Base-by-base conservation (phyloP, 2,113 vertebrate genomes). In the Crotalus helleri region DNA sequence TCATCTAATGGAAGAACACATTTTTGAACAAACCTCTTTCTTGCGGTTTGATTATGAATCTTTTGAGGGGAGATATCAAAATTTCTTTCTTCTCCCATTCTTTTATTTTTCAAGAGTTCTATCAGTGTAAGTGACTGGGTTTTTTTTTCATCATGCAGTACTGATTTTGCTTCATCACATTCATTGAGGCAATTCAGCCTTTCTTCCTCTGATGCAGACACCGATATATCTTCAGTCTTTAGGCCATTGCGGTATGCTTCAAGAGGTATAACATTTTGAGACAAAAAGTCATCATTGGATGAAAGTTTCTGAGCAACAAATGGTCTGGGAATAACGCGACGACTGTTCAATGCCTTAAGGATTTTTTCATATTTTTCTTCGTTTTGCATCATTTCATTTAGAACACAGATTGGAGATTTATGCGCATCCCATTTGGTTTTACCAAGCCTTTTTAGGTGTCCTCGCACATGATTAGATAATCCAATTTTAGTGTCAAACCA, bases 401-500 rank as follows among this genome's bases (percentile, higher is more conserved):
- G 97, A 96, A 99, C 98, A 95, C 98, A 98, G 93, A 99, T 98
- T 0, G 98, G 99, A 90, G 98, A 99, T 96, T 99, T 99, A 97
- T 97, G 98, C 55, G 97, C 98, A 11, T 99, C 98, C 97, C 97
- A 98, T 90, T 98, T 98, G 92, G 98, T 98, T 96, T 98, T 98
- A 91, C 98, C 98, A 92, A 99, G 98, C 95, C 98, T 98, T 96
- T 99, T 99, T 96, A 99, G 97, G 96, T 99, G 98, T 96, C 98
- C 98, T 96, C 99, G 98, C 94, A 99, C 98, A 44, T 99, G 99
- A 97, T 99, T 99, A 96, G 99, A 99, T 95, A 99, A 98, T 96
- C 99, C 99, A 92, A 99, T 99, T 98, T 99, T 99, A 88, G 98
- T 98, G 97, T 99, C 98, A 87, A 99, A 99, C 98, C 98, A 99